Evolutionary conservation across 2,888 invertebrate genomes (phyloP).

Genomic region (Plusia festucae): DNA sequence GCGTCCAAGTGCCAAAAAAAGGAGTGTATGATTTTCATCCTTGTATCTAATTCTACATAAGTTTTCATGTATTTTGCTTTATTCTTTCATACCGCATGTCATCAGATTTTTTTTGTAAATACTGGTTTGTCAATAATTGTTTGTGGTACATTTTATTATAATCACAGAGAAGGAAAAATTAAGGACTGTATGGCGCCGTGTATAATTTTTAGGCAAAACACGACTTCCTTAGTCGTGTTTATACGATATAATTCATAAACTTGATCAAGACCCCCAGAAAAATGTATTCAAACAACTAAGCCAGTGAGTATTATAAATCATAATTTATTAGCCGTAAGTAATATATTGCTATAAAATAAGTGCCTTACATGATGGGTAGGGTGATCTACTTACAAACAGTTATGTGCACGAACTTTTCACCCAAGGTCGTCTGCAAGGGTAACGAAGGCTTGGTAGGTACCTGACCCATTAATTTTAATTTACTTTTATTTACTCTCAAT

Average conservation of each 20-base stretch:
- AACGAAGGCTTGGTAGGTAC: slow-evolving; percentile 39
- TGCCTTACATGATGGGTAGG: slow-evolving; percentile 28
- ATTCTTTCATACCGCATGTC: too few relatives aligned
- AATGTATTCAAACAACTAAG: slow-evolving; percentile 15
- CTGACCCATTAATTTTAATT: slow-evolving; percentile 71
- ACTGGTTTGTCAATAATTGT: too few relatives aligned
- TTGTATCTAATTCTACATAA: too few relatives aligned
- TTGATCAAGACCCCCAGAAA: neutral
- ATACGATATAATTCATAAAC: neutral
- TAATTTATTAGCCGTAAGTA: slow-evolving; percentile 35
- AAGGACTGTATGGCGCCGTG: too few relatives aligned
- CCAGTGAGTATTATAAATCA: slow-evolving; percentile 39
- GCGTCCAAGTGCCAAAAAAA: too few relatives aligned
- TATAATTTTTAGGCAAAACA: too few relatives aligned
- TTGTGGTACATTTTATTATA: too few relatives aligned
- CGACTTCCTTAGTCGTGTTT: neutral
- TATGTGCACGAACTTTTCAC: slow-evolving; percentile 55
- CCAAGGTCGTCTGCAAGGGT: slow-evolving; percentile 53
- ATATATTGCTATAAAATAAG: slow-evolving; percentile 29
- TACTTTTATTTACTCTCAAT: slow-evolving; percentile 40
- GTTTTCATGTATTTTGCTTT: too few relatives aligned
- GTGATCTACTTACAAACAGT: slow-evolving; percentile 39
- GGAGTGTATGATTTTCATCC: too few relatives aligned
- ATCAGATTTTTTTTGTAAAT: too few relatives aligned
- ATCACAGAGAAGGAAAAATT: too few relatives aligned